Evolutionary conservation across 2,888 invertebrate species (phyloP), one percentile per base, ranked within the genome.

Genomic region (Drosophila prostipennis): DNA sequence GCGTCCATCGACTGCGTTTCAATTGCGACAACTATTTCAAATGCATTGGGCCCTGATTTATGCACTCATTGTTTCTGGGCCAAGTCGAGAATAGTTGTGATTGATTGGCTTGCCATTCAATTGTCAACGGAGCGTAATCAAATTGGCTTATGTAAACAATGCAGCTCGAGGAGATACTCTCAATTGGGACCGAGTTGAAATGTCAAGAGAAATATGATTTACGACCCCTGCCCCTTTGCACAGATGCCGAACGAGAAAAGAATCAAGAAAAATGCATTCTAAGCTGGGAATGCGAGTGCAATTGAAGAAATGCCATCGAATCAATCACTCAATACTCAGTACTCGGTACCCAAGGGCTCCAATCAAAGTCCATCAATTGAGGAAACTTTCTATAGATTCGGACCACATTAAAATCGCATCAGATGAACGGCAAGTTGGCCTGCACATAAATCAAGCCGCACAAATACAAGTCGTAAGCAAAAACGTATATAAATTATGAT

Each of bases 131-230:
- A 72, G 72, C 75, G 70, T 80, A 80, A 82, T 82, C 83, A 86
- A 86, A 79, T 80, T 80, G 80, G 53, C 74, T 83, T 79, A 80
- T 86, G 79, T 77, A 83, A 86, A 73, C 76, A 83, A 74, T 77
- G 64, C 69, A 58, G 39, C 54, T 51, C 37, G 48, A 49, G 52
- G 37, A 51, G 58, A 71, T 56, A 73, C 60, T 57, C 60, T 51
- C 72, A 76, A 79, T 82, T 79, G 80, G 55, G 65, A 57, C 48
- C 37, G 53, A 79, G 81, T 79, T 73, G 79, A 83, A 79, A 83
- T 80, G 82, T 80, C 82, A 82, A 79, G 80, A 83, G 80, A 72
- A 82, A 80, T 77, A 77, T 82, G 77, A 79, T 85, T 86, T 77
- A 74, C 57, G 67, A 73, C 55, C 64, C 52, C 40, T 14, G 58